phyloP scores from a whole-genome alignment of 2,113 vertebrate genomes.

The Sander vitreus region DNA sequence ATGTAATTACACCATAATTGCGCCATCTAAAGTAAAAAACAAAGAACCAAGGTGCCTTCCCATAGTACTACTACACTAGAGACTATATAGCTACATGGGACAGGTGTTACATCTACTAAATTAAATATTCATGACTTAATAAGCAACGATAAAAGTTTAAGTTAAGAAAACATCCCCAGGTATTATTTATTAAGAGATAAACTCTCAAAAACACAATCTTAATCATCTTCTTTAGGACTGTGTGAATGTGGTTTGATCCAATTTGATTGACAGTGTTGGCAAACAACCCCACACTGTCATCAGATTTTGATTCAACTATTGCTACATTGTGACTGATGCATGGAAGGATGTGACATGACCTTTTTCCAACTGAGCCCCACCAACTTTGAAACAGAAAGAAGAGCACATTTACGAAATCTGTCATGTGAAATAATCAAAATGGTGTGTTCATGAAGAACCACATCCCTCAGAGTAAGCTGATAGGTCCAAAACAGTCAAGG shows the following conservation, averaged over 20 bases:
- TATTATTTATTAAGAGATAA: not conserved
- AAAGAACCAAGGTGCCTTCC: no score
- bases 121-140: not conserved
- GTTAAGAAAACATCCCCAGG: not conserved
- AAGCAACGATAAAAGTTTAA: not conserved
- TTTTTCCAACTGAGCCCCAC: not conserved
- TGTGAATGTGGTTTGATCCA: not conserved
- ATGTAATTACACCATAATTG: no score
- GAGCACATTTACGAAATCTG: not conserved
- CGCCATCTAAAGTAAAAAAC: no score
- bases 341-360: not conserved
- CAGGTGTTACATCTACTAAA: not conserved
- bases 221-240: not conserved
- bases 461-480: not conserved
- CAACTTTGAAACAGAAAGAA: not conserved
- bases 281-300: not conserved
- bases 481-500: not conserved
- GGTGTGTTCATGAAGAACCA: not conserved
- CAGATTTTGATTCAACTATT: not conserved
- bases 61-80: no score
- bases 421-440: not conserved
- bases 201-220: not conserved
- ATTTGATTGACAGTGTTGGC: not conserved
- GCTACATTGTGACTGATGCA: not conserved
- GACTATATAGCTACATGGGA: no score